Evolutionary conservation across 2,888 invertebrate species (phyloP).

Genomic region (Standfussiana lucernea): DNA sequence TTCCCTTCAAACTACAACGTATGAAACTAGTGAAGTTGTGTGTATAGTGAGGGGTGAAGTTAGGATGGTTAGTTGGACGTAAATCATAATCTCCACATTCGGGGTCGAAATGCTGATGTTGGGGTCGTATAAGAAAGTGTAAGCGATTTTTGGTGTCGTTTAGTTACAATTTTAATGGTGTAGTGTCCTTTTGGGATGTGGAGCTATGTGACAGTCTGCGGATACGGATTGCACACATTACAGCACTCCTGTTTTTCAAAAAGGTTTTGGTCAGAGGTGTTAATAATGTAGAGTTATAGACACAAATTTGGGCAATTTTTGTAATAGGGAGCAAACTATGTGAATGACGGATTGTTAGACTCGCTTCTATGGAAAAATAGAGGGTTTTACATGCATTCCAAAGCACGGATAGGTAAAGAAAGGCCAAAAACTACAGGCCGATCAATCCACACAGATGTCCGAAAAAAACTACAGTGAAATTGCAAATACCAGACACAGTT

Average conservation of each 20-base stretch:
- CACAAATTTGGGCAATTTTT: no score
- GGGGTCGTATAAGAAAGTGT: conserved; percentile 69
- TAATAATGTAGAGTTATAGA: no score
- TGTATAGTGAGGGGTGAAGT: conserved; percentile 39
- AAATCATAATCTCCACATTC: conserved; percentile 75
- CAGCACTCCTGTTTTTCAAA: no score
- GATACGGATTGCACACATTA: no score
- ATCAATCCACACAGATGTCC: not conserved
- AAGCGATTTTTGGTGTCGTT: conserved; percentile 76
- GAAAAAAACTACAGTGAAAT: conserved; percentile 25
- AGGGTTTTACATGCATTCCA: no score
- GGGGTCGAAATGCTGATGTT: conserved; percentile 71
- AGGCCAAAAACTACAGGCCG: not conserved
- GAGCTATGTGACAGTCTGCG: no score
- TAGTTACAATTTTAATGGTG: conserved; percentile 64
- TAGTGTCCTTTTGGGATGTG: conserved; percentile 29
- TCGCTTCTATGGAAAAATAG: no score
- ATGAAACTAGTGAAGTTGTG: conserved; percentile 10
- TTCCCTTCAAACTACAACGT: conserved; percentile 20
- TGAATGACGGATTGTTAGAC: no score
- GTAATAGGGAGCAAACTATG: no score
- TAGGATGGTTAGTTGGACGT: conserved; percentile 63
- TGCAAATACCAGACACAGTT: conserved; percentile 3
- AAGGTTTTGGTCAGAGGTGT: no score
- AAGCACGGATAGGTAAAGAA: no score